Conservation (phyloP, 2,113 vertebrate species). For the Onychostruthus taczanowskii region DNA sequence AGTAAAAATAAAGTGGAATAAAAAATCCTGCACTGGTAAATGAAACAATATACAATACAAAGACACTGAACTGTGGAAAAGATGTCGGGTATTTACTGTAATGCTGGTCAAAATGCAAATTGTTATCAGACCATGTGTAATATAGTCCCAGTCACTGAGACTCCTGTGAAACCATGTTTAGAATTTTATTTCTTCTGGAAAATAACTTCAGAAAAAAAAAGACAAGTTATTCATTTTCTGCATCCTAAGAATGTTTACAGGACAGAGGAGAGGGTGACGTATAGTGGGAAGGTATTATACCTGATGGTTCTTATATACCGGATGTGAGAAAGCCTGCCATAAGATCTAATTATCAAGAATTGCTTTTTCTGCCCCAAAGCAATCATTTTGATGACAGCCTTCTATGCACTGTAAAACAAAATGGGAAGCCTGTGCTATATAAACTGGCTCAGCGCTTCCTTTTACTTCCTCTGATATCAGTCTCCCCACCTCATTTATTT, state of each 20-base stretch:
- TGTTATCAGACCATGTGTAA: not conserved
- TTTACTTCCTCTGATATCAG: constrained; percentile 73
- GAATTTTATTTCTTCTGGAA: constrained; percentile 3
- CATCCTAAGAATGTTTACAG: constrained; percentile 38
- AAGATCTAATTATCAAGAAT: constrained; percentile 82
- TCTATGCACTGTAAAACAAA: constrained; percentile 81
- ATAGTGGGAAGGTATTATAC: constrained; percentile 27
- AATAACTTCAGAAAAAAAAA: constrained; percentile 12
- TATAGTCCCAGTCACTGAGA: not conserved
- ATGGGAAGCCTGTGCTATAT: constrained; percentile 74
- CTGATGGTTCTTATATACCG: constrained; percentile 60
- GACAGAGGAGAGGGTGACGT: constrained; percentile 24
- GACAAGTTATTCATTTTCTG: not conserved
- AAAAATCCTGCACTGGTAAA: not conserved
- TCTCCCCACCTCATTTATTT: constrained; percentile 81
- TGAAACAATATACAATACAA: not conserved
- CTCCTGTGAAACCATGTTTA: not conserved
- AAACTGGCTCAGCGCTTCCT: constrained; percentile 72
- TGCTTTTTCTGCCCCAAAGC: constrained; percentile 81
- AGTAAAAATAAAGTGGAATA: not conserved
- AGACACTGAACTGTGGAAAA: not conserved
- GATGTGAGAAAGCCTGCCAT: constrained; percentile 69
- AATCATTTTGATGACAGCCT: constrained; percentile 79
- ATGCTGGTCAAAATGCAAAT: not conserved
- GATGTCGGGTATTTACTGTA: not conserved